Conservation (phyloP, 2,888 invertebrate species). For the Lycocerus yunnanus region DNA sequence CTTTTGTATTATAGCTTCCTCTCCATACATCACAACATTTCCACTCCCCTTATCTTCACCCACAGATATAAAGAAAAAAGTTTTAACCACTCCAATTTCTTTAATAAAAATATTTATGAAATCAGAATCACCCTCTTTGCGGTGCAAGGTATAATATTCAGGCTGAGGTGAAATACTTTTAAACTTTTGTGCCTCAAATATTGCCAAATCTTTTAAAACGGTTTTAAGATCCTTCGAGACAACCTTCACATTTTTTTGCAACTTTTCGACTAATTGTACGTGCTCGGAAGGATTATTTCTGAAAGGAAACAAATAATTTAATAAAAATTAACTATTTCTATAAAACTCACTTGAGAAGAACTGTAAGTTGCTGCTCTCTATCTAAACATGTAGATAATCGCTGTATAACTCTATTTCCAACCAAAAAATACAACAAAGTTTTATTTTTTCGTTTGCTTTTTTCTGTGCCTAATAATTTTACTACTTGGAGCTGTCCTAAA, state of each 20-base stretch:
- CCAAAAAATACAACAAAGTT: slow-evolving; percentile 69
- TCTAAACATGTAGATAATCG: slow-evolving; percentile 65
- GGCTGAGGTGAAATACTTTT: slow-evolving; percentile 58
- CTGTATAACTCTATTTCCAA: slow-evolving; percentile 70
- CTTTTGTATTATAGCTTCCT: slow-evolving; percentile 59
- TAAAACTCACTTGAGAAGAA: slow-evolving; percentile 69
- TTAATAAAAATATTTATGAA: slow-evolving; percentile 73
- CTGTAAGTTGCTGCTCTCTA: slow-evolving; percentile 71
- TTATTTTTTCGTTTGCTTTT: slow-evolving; percentile 73
- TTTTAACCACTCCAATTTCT: slow-evolving; percentile 62
- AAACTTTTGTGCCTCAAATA: slow-evolving; percentile 68
- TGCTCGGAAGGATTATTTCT: slow-evolving; percentile 76
- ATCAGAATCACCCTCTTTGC: slow-evolving; percentile 78
- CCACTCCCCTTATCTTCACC: slow-evolving; percentile 70
- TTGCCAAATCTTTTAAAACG: slow-evolving; percentile 71
- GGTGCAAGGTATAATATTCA: slow-evolving; percentile 63
- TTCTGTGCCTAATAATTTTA: slow-evolving; percentile 71
- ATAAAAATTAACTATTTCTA: not conserved
- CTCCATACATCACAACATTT: slow-evolving; percentile 62
- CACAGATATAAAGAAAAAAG: slow-evolving; percentile 70
- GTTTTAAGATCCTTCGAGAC: slow-evolving; percentile 68
- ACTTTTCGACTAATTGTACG: slow-evolving; percentile 72
- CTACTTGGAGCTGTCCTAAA: slow-evolving; percentile 69
- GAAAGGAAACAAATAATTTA: slow-evolving; percentile 39
- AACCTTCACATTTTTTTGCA: slow-evolving; percentile 70